phyloP scores from a whole-genome alignment of 2,888 invertebrate genomes.

The Acrobeloides nanus region DNA sequence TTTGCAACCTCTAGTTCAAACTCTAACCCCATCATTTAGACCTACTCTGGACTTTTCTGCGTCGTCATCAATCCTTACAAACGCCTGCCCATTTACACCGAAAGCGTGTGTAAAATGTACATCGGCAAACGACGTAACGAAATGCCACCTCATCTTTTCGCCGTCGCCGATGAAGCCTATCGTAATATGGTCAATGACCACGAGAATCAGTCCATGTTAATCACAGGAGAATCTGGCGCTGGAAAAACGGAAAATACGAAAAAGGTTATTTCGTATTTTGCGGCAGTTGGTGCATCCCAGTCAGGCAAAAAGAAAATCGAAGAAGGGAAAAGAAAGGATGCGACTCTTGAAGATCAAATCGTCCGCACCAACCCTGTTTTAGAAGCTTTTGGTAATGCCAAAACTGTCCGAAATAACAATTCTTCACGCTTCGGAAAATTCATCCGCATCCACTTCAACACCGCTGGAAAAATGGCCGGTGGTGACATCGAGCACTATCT shows the following conservation, averaged over 20 bases:
- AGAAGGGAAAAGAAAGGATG: conserved; percentile 32
- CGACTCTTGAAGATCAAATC: conserved; percentile 96
- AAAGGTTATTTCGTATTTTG: conserved; percentile 91
- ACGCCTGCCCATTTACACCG: conserved; percentile 51
- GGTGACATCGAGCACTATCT: conserved; percentile 99
- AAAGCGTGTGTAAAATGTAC: conserved; percentile 24
- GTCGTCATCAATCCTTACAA: conserved; percentile 54
- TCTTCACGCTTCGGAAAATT: conserved; percentile 99
- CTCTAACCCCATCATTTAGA: conserved; percentile 53
- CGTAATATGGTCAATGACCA: conserved; percentile 75
- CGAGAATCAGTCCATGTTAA: conserved; percentile 79
- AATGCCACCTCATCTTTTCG: conserved; percentile 80
- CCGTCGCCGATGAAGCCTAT: conserved; percentile 91
- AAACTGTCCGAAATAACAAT: conserved; percentile 99
- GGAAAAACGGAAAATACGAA: conserved; percentile 99
- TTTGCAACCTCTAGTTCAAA: conserved; percentile 53
- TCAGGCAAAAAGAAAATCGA: conserved; percentile 17
- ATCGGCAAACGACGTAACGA: conserved; percentile 52
- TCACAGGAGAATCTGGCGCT: conserved; percentile 93
- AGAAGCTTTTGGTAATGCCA: conserved; percentile 68
- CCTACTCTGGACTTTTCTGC: conserved; percentile 53
- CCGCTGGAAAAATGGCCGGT: conserved; percentile 97
- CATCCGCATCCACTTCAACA: conserved; percentile 99
- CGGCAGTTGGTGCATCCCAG: conserved; percentile 64
- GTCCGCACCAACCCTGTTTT: conserved; percentile 94